Evolutionary conservation across 2,888 invertebrate genomes (phyloP), one percentile per base, ranked within the genome.

Genomic region (Philaethria dido): DNA sequence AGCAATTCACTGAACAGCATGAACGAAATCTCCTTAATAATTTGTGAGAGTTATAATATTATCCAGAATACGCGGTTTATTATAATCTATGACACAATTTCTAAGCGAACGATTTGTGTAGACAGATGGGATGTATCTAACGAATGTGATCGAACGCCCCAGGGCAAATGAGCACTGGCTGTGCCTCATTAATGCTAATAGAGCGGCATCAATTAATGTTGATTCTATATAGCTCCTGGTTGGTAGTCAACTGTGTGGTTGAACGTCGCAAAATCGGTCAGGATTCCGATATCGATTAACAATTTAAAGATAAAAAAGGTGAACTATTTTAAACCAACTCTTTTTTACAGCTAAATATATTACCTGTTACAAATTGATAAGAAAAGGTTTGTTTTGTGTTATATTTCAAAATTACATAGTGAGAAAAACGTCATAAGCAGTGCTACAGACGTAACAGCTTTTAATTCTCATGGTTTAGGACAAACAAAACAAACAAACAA

Each of bases 131-230:
- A 48, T 50, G 62, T 70, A 57, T 57, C 36, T 69, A 61, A 69
- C 78, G 76, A 78, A 76, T 78, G 76, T 79, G 77, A 77, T 78
- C 72, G 75, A 77, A 75, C 70, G 72, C 72, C 75, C 70, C 76
- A 77, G 81, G 80, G 81, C 80, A 84, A 86, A 86, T 82, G 81
- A 74, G 81, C 82, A 78, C 82, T 79, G 83, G 72, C 81, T 81
- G 84, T 71, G 84, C 80, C 85, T 88, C 88, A 87, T 89, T 87
- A 87, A 78, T 81, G 78, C 77, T 87, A 86, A 88, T 84, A 86
- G 86, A 81, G 78, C 74, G 67, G 77, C 82, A 88, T 89, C 86
- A 85, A 86, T 88, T 87, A 83, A 80, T 82, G 80, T 80, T 83
- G 80, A 83, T 84, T 85, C 83, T 85, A 84, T 84, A 84, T 62